Base-by-base conservation (phyloP, 2,888 invertebrate species). In the Malthinus flaveolus region DNA sequence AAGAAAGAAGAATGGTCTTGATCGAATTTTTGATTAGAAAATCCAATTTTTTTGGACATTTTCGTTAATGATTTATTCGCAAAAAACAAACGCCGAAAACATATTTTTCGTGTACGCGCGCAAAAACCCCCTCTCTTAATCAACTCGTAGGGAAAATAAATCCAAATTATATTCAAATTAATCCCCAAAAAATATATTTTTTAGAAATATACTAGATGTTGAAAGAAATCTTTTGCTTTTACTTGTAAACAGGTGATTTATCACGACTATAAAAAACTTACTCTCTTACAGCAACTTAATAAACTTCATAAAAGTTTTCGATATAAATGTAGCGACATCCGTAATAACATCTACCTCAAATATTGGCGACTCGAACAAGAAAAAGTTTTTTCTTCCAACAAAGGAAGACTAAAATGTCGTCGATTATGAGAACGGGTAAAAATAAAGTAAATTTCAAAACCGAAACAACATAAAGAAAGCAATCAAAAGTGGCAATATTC, bases 231-330 rank as follows among this genome's bases (percentile, higher is more conserved):
- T 34, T 52, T 46, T 46, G 44, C 44, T 42, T 42, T 42, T 42
- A 42, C 36, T 52, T 52, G 52, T 52, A 52, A 52, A 52, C 52
- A 52, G 52, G 23, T 45, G 52, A 52, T 52, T 52, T 52, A 52
- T 52, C 52, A 46, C 45, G 36, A 45, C 52, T 46, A 45, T 33
- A 12, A 15, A 44, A 32, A 52, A 52, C 56, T 57, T 57, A 45
- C 39, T 36, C 46, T 39, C 32, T 48, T 51, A 46, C 45, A 47
- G 51, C 46, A 51, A 51, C 39, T 57, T 57, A 51, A 46, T 42
- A 36, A 23, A 49, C 36, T 45, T 48, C 35, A 45, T 35, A 37
- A 53, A 53, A 53, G 39, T 47, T 53, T 37, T 13, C 15, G 32
- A 32, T 33, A 46, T 45, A 52, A 35, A 46, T 44, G 33, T 52